Percentiles rank a stretch among this genome's conserved stretches.
phyloP scores from a whole-genome alignment of 2,888 invertebrate genomes.

The Peribatodes rhomboidaria region DNA sequence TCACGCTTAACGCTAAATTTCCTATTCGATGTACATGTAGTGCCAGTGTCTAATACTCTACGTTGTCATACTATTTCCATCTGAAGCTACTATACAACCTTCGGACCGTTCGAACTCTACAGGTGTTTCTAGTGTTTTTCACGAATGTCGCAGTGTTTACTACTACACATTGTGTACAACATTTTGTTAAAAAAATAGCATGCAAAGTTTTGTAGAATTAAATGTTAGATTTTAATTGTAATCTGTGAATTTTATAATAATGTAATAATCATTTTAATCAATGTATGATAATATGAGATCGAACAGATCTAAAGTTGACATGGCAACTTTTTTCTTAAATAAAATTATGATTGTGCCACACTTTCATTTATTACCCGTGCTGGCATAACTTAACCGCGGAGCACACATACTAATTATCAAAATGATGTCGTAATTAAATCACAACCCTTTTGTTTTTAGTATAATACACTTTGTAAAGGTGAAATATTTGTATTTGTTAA shows the following conservation, averaged over 20 bases:
- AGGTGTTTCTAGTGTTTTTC: conserved; percentile 37
- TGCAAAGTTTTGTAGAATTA: conserved; percentile 21
- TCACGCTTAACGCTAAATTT: conserved; percentile 74
- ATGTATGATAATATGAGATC: too few relatives aligned
- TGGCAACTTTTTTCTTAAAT: background rate
- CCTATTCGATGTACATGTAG: conserved; percentile 74
- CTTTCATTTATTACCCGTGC: background rate
- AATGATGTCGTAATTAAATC: background rate
- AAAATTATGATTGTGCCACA: background rate
- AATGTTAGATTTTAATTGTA: conserved; percentile 14
- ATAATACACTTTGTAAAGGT: background rate
- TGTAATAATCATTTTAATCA: too few relatives aligned
- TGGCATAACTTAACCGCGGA: background rate
- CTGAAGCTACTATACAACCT: conserved; percentile 59
- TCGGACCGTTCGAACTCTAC: conserved; percentile 49
- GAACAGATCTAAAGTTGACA: background rate
- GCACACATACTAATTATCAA: background rate
- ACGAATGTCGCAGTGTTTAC: conserved; percentile 27
- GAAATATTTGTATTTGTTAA: background rate
- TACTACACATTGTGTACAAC: conserved; percentile 32
- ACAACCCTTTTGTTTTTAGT: background rate
- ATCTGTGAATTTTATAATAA: background rate
- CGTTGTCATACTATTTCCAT: conserved; percentile 55
- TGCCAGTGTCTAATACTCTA: conserved; percentile 56
- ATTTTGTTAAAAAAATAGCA: conserved; percentile 24